Evolutionary conservation across 1,140 invertebrate genomes (phyloP).

Genomic region (Neodiprion virginianus): DNA sequence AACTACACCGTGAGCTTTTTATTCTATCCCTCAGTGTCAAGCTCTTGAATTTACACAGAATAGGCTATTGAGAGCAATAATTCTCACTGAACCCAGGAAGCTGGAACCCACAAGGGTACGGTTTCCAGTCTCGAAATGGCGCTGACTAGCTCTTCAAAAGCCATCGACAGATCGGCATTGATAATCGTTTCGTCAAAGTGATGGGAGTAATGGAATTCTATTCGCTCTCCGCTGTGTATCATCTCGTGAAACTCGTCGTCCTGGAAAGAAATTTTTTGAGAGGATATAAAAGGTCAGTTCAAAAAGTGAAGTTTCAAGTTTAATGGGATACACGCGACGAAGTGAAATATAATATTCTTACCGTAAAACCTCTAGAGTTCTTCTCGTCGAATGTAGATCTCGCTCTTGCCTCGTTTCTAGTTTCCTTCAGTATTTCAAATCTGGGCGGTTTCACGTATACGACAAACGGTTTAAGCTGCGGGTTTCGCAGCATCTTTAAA

Average conservation of each 20-base stretch:
- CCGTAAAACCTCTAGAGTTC: slow-evolving; percentile 88
- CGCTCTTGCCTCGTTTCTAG: slow-evolving; percentile 80
- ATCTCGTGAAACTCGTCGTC: slow-evolving; percentile 95
- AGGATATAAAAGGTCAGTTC: slow-evolving; percentile 3
- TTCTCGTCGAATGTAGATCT: slow-evolving; percentile 90
- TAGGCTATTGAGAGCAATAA: no score
- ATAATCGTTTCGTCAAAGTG: slow-evolving; percentile 93
- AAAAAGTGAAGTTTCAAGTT: not conserved
- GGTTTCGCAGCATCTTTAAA: slow-evolving; percentile 89
- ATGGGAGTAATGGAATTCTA: slow-evolving; percentile 94
- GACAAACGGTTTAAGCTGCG: slow-evolving; percentile 94
- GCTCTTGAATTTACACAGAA: no score
- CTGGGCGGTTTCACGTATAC: slow-evolving; percentile 93
- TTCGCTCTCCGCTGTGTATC: slow-evolving; percentile 83
- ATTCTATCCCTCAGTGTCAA: not conserved
- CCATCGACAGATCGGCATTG: slow-evolving; percentile 86
- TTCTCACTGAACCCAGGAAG: slow-evolving; percentile 87
- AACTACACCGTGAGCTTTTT: no score
- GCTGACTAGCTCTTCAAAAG: slow-evolving; percentile 86
- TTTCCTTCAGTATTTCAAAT: slow-evolving; percentile 84
- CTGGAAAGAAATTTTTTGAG: slow-evolving; percentile 61
- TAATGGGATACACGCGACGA: slow-evolving; percentile 7
- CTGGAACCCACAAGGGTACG: slow-evolving; percentile 96
- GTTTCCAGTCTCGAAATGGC: slow-evolving; percentile 87
- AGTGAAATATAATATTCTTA: slow-evolving; percentile 55